Percentiles rank a stretch among this genome's conserved stretches.
Evolutionary conservation across 1,140 invertebrate genomes (phyloP).

Genomic region (Amyelois transitella): DNA sequence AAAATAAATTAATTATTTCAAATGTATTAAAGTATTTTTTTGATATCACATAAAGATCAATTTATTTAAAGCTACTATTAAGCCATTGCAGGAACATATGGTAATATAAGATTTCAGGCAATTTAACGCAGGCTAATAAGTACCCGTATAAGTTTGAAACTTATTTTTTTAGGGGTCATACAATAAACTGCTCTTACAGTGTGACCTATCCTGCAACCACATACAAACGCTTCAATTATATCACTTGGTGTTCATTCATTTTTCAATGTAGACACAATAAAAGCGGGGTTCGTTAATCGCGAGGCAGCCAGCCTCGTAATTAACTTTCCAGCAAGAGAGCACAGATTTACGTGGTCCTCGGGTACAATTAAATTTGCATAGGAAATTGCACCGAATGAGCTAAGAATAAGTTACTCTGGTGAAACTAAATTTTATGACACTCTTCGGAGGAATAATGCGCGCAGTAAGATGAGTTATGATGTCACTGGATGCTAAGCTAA

Average conservation of each 20-base stretch:
- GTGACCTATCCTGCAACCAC: slow-evolving; percentile 32
- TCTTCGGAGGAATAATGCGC: slow-evolving; percentile 4
- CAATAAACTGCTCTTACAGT: background rate
- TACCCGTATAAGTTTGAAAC: too few relatives aligned
- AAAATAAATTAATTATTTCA: too few relatives aligned
- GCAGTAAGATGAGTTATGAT: background rate
- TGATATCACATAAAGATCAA: too few relatives aligned
- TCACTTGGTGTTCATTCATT: slow-evolving; percentile 50
- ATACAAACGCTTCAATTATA: too few relatives aligned
- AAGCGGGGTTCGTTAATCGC: slow-evolving; percentile 63
- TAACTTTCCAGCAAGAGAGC: slow-evolving; percentile 63
- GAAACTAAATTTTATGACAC: slow-evolving; percentile 56
- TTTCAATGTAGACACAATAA: slow-evolving; percentile 66
- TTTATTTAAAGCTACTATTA: too few relatives aligned
- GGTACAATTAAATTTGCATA: slow-evolving; percentile 74
- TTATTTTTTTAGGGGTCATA: too few relatives aligned
- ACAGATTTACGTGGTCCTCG: slow-evolving; percentile 67
- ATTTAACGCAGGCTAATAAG: too few relatives aligned
- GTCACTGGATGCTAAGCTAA: background rate
- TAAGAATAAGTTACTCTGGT: slow-evolving; percentile 61
- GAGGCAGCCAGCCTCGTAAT: slow-evolving; percentile 57
- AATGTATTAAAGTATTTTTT: too few relatives aligned
- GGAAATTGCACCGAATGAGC: slow-evolving; percentile 65
- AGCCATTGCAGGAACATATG: too few relatives aligned
- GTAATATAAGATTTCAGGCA: too few relatives aligned